phyloP scores from a whole-genome alignment of 2,888 invertebrate genomes.

The Andrena praecox region DNA sequence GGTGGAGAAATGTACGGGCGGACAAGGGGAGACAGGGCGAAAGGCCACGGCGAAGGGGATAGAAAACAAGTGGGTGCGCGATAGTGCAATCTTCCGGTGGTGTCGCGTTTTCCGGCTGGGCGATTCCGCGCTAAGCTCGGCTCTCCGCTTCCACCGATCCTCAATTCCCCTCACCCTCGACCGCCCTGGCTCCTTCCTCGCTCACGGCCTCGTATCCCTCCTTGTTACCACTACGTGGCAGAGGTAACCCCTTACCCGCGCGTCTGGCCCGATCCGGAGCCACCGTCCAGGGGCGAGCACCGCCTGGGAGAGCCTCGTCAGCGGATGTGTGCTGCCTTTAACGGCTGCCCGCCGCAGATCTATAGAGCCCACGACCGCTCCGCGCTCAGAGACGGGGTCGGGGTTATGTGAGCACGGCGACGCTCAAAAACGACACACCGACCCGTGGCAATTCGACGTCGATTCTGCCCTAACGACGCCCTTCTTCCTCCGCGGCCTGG shows the following conservation, averaged over 20 bases:
- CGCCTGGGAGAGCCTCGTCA: constrained; percentile 75
- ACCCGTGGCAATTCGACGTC: constrained; percentile 59
- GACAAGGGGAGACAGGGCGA: constrained; percentile 41
- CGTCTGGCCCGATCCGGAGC: constrained; percentile 31
- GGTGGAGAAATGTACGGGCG: constrained; percentile 42
- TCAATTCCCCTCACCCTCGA: constrained; percentile 60
- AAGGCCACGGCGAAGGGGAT: constrained; percentile 67
- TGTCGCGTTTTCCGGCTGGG: constrained; percentile 81
- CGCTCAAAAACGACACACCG: constrained; percentile 46
- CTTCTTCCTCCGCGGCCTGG: constrained; percentile 32
- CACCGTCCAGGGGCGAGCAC: constrained; percentile 51
- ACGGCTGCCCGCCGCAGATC: constrained; percentile 73
- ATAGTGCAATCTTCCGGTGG: constrained; percentile 82
- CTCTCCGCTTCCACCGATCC: constrained; percentile 68
- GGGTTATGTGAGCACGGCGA: constrained; percentile 56
- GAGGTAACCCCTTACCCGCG: constrained; percentile 32
- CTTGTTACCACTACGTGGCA: constrained; percentile 33
- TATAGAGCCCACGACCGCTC: constrained; percentile 60
- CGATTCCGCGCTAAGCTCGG: constrained; percentile 76
- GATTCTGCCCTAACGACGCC: constrained; percentile 50
- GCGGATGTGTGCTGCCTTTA: constrained; percentile 72
- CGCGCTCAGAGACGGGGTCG: constrained; percentile 34
- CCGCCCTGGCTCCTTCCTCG: constrained; percentile 25
- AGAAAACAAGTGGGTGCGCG: constrained; percentile 81
- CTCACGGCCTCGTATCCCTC: constrained; percentile 25